Evolutionary conservation across 2,113 vertebrate species (phyloP).

Genomic region (Dipodomys merriami): DNA sequence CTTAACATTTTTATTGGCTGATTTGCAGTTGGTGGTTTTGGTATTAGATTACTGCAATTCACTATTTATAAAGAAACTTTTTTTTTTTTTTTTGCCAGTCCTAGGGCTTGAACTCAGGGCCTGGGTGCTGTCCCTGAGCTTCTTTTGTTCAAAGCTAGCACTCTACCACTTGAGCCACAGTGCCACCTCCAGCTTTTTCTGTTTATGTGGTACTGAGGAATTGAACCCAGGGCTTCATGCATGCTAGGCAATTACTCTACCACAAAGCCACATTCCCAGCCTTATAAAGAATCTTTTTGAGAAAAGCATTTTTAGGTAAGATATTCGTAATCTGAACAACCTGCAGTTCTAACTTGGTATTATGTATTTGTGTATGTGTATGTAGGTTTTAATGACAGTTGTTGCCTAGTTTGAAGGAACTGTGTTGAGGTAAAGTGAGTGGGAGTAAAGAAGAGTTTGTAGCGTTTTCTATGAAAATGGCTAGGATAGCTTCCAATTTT

Average conservation of each 20-base stretch:
- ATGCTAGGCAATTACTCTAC: no score
- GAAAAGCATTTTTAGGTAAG: background rate
- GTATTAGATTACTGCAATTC: slow-evolving; percentile 35
- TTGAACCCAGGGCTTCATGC: no score
- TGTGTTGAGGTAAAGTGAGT: background rate
- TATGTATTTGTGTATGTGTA: background rate
- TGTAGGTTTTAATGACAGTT: background rate
- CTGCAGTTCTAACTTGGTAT: background rate
- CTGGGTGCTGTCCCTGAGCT: no score
- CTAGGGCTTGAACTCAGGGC: no score
- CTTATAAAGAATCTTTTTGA: background rate
- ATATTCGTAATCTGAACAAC: background rate
- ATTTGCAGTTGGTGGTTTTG: slow-evolving; percentile 38
- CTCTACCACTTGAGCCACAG: no score
- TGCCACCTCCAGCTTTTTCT: no score
- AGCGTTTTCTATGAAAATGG: slow-evolving; percentile 4
- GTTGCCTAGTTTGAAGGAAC: slow-evolving; percentile 36
- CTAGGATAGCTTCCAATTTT: background rate
- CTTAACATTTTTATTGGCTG: slow-evolving; percentile 24
- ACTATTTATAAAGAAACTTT: background rate
- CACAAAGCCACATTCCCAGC: no score
- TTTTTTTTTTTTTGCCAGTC: no score
- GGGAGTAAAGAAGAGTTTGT: background rate
- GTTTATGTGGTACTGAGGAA: no score
- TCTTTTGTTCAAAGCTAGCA: no score